Percentiles rank a stretch among this genome's conserved stretches.
These are phyloP conservation scores for Tenualosa thibaudeaui DNA, from an alignment of 2,797 vertebrate species.

Conservation along the genomic window DNA sequence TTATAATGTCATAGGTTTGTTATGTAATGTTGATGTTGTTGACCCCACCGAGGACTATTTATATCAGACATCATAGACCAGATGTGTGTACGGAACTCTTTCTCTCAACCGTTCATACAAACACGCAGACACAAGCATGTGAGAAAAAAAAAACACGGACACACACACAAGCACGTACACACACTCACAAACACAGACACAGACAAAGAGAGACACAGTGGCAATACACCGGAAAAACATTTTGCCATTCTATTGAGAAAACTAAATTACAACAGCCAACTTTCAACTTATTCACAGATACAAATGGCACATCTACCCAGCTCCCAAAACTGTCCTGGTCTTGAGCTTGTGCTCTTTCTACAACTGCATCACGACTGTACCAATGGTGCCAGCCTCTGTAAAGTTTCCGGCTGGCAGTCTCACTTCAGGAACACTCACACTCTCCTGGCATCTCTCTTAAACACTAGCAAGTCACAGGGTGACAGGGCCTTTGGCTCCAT, in stretches of 20 bases:
- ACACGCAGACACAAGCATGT: background rate
- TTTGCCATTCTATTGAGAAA: no score
- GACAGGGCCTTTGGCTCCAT: constrained; percentile 53
- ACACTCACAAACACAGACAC: background rate
- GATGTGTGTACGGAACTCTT: background rate
- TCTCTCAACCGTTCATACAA: background rate
- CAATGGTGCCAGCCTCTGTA: background rate
- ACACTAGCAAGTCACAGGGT: constrained; percentile 68
- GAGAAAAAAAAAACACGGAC: background rate
- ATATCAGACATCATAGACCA: background rate
- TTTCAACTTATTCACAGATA: no score
- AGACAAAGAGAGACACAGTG: background rate
- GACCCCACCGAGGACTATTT: background rate
- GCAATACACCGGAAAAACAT: no score
- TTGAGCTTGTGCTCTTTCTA: background rate
- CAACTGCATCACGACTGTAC: background rate
- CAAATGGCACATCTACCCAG: no score
- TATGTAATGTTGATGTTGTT: constrained; percentile 11
- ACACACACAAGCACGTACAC: background rate
- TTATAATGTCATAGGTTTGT: background rate
- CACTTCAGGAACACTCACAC: constrained; percentile 36
- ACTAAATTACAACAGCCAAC: no score
- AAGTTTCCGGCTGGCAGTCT: background rate
- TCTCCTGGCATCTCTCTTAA: constrained; percentile 54
- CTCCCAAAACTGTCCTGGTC: background rate